These are phyloP conservation scores for Eretmochelys imbricata DNA, from an alignment of 2,113 vertebrate genomes.

Conservation along the genomic window DNA sequence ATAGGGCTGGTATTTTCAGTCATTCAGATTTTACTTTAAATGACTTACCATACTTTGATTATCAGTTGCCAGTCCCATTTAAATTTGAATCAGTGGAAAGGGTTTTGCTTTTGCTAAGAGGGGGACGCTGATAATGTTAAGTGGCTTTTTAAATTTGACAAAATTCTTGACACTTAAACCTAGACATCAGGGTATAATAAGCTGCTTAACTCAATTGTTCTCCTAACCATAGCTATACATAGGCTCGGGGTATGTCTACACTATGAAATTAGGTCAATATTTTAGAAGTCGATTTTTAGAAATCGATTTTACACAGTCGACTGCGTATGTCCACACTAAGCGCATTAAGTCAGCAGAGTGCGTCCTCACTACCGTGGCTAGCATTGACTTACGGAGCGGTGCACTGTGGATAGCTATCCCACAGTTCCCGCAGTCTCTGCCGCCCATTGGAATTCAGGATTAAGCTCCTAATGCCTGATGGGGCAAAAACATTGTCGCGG, in stretches of 20 bases:
- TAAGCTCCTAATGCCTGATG: too few relatives aligned
- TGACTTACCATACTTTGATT: not conserved
- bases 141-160: slow-evolving; percentile 29
- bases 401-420: too few relatives aligned
- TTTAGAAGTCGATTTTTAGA: too few relatives aligned
- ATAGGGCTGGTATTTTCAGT: not conserved
- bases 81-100: not conserved
- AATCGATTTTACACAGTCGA: too few relatives aligned
- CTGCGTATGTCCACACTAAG: too few relatives aligned
- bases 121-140: slow-evolving; percentile 6
- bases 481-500: too few relatives aligned
- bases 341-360: too few relatives aligned
- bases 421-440: too few relatives aligned
- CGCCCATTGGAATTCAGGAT: too few relatives aligned
- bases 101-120: not conserved
- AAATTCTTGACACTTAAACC: slow-evolving; percentile 23
- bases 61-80: not conserved
- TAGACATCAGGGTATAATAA: not conserved
- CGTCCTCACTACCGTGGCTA: too few relatives aligned
- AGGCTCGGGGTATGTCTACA: not conserved
- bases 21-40: not conserved
- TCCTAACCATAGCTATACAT: slow-evolving; percentile 48
- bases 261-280: too few relatives aligned
- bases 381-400: too few relatives aligned
- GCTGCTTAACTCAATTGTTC: slow-evolving; percentile 28